Base-by-base conservation (phyloP, 2,888 invertebrate species). In the Herminia tarsipennalis region DNA sequence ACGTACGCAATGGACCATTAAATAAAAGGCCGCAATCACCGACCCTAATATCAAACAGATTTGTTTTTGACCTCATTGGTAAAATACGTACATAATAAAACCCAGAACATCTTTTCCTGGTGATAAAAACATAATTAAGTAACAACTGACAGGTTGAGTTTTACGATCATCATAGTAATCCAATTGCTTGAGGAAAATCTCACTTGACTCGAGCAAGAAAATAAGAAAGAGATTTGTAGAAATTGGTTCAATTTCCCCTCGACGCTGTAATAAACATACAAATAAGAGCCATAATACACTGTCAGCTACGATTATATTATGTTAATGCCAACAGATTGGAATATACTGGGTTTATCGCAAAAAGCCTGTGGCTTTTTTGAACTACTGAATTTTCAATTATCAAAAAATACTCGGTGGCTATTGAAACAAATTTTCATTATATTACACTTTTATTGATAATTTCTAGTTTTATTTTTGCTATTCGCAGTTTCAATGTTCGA, bases 171-270 rank as follows among this genome's bases (percentile, higher is more conserved):
- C 29, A 33, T 27, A 30, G 40, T 56, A 50, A 62, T 60, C 46
- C 56, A 60, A 64, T 64, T 56, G 52, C 47, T 65, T 43, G 47
- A 48, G 47, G 50, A 56, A 65, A 65, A 53, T 53, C 27, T 24
- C 45, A 43, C 37, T 60, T 52, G 56, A 47, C 50, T 64, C 33
- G 27, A 33, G 41, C 47, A 47, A 50, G 50, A 53, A 60, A 53
- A 62, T 56, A 53, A 60, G 50, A 56, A 44, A 54, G 48, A 51
- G 62, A 61, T 61, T 57, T 65, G 57, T 51, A 28, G 42, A 54
- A 63, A 63, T 65, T 57, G 49, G 48, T 30, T 20, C 61, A 65
- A 65, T 60, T 65, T 47, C 43, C 52, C 29, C 38, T 37, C 42
- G 45, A 36, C 35, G 17, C 48, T 43, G 49, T 52, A 34, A 54